A percentile compares a stretch with the other conserved stretches of the same genome.
Conservation (phyloP, 2,113 vertebrate species). For the Pholis gunnellus region DNA sequence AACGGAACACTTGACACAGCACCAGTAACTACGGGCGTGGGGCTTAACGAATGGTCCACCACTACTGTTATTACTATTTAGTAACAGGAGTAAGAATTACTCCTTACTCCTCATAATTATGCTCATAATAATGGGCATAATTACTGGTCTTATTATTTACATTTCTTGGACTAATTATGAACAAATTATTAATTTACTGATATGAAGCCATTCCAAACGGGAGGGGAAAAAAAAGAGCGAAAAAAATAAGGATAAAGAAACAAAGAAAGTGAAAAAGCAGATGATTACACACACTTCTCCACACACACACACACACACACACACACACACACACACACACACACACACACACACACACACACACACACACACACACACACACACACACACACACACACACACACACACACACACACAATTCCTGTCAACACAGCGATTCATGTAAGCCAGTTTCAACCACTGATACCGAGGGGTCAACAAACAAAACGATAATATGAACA, state of each 20-base stretch:
- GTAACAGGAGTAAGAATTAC: not conserved
- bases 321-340: not conserved
- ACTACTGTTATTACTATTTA: not conserved
- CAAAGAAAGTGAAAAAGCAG: not conserved
- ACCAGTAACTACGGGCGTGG: not conserved
- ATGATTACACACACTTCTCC: not conserved
- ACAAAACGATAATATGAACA: constrained; percentile 1
- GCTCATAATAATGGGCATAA: too few species aligned
- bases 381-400: not conserved
- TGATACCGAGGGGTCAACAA: constrained; percentile 44
- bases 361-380: too few species aligned
- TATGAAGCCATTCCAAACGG: not conserved
- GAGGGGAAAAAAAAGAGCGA: not conserved
- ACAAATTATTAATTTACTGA: not conserved
- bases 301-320: not conserved
- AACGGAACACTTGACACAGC: not conserved
- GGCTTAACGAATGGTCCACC: not conserved
- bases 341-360: too few species aligned
- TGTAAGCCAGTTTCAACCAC: constrained; percentile 12
- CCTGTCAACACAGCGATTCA: not conserved
- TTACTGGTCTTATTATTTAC: not conserved
- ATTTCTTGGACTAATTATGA: not conserved
- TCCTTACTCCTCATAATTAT: too few species aligned
- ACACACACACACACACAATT: not conserved
- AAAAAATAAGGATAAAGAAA: not conserved